Base-by-base conservation (phyloP, 1,140 invertebrate genomes). In the Pseudomyrmex sp. region DNA sequence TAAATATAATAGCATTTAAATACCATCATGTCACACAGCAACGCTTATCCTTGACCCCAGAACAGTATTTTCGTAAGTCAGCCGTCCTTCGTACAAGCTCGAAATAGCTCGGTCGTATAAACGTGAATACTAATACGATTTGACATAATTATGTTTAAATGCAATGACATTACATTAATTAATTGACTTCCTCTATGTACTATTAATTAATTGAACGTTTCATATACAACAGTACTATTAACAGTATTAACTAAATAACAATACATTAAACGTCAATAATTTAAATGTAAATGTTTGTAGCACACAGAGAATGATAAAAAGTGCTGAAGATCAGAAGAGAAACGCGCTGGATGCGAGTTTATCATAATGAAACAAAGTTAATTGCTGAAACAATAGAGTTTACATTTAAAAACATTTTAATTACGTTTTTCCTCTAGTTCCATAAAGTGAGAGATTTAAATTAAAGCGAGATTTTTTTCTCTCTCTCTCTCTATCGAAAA, bases 21-120 rank as follows among this genome's bases (percentile, higher is more conserved):
- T 65, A 13, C 15, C 35, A 63, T 46, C 7, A 1, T 35, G 35
- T 65, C 35, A 10, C 35, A 65, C 9, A n/a, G 10, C n/a, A 26
- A 44, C 5, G 4, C 12, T 65, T 46, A 4, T 82, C 82, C 84
- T 84, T 68, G 80, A 74, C 85, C 15, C 68, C 44, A 52, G n/a
- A 54, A 79, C 69, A 68, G 46, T 84, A 80, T 83, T 84, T 84
- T 86, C 54, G 69, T 79, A 48, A 69, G 44, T 84, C 44, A 48
- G 48, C 44, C n/a, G 82, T 84, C 82, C 74, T 86, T 84, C 82
- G 74, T 73, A 3, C 48, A 84, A 54, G 73, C 82, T 44, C 52
- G 48, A 84, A 86, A 86, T 86, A 86, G 54, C 82, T 62, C 46
- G 56, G 59, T 18, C 48, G 56, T 23, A 50, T 44, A 8, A 63